Conservation (phyloP, 2,797 vertebrate species). For the Sparus aurata region DNA sequence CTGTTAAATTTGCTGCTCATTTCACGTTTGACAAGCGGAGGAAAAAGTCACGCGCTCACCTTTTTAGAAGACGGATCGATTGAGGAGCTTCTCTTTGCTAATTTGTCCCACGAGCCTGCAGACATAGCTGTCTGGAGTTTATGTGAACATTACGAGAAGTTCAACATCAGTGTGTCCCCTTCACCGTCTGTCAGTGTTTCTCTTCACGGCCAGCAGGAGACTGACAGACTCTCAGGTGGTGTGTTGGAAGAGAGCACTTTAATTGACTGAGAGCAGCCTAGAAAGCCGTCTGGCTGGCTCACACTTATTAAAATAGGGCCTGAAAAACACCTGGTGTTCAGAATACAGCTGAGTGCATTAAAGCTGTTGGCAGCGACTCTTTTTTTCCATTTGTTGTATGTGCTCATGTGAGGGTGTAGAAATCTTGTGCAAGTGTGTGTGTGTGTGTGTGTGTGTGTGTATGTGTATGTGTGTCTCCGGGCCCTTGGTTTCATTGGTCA, state of each 20-base stretch:
- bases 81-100: constrained; percentile 31
- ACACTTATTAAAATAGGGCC: constrained; percentile 64
- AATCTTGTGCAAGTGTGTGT: constrained; percentile 1
- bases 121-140: constrained; percentile 41
- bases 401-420: constrained; percentile 40
- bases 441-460: not conserved
- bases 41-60: constrained; percentile 40
- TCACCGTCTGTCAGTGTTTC: constrained; percentile 43
- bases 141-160: constrained; percentile 48
- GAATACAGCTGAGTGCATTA: constrained; percentile 37
- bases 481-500: constrained; percentile 40
- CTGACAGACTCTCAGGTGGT: constrained; percentile 51
- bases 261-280: constrained; percentile 57
- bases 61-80: constrained; percentile 39
- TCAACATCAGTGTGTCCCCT: constrained; percentile 33
- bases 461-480: not conserved
- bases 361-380: constrained; percentile 56
- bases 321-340: constrained; percentile 65
- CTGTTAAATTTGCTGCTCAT: constrained; percentile 65
- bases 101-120: constrained; percentile 39
- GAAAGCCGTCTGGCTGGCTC: constrained; percentile 56
- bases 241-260: constrained; percentile 48
- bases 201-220: constrained; percentile 38
- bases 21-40: constrained; percentile 65
- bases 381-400: constrained; percentile 60